Conservation (phyloP, 2,797 vertebrate species). For the Acrossocheilus wenchowensis region DNA sequence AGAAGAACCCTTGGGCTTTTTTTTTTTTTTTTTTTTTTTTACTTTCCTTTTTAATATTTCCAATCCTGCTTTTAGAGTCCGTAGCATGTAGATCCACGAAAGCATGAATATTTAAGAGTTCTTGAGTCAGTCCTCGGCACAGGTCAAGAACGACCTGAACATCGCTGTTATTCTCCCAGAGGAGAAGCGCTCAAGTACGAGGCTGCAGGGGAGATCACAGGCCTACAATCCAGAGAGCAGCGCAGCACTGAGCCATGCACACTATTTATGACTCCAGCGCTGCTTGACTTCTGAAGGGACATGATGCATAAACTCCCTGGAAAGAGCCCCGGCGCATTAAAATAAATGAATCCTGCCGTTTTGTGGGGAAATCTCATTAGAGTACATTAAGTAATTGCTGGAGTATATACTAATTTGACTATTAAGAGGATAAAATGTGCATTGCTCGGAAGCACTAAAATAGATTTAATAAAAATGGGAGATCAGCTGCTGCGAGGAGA, state of each 20-base stretch:
- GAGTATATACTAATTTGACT: conserved; percentile 86
- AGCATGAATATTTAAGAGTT: conserved; percentile 37
- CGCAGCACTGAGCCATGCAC: conserved; percentile 60
- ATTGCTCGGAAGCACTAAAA: conserved; percentile 84
- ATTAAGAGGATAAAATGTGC: conserved; percentile 85
- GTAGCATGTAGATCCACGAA: conserved; percentile 30
- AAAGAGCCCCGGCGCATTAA: conserved; percentile 78
- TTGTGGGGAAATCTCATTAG: conserved; percentile 84
- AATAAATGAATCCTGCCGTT: conserved; percentile 85
- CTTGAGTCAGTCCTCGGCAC: conserved; percentile 31
- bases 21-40: conserved; percentile 4
- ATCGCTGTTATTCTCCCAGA: conserved; percentile 46
- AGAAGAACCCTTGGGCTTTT: background rate
- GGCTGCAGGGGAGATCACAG: conserved; percentile 61
- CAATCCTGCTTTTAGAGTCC: background rate
- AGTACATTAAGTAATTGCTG: conserved; percentile 87
- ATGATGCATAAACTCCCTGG: conserved; percentile 69
- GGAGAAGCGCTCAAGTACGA: conserved; percentile 44
- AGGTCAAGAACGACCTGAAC: conserved; percentile 52
- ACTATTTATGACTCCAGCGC: conserved; percentile 73
- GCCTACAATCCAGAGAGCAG: conserved; percentile 60
- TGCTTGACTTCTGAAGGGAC: conserved; percentile 51
- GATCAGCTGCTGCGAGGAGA: conserved; percentile 67
- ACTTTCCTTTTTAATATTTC: background rate
- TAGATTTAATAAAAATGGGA: conserved; percentile 82